Evolutionary conservation across 2,888 invertebrate species (phyloP), one percentile per base, ranked within the genome.

Genomic region (Yponomeuta sedellus): DNA sequence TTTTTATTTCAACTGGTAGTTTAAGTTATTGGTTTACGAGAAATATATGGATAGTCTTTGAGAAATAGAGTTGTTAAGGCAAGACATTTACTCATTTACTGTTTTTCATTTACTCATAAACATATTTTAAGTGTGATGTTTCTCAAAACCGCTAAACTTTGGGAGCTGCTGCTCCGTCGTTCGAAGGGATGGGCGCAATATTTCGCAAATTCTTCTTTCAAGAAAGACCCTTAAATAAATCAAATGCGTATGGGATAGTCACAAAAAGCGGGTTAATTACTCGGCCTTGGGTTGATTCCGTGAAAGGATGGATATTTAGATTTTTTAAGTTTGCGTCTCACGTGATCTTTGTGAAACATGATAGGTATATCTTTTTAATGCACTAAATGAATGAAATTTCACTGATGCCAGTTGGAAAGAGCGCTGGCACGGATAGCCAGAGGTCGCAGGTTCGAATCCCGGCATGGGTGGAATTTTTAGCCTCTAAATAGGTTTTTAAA

Each of bases 201-300:
- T 88, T 90, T 90, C 75, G 90, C 90, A 88, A 91, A 90, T 88
- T 89, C 86, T 86, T 86, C 78, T 82, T 85, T 89, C 85, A 83
- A 79, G 80, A 85, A 88, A 83, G 85, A 74, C 82, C 84, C 81
- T 80, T 82, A 86, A 88, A 90, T 90, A 90, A 90, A 91, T 90
- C 90, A 90, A 90, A 90, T 83, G 83, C 81, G 78, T 84, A 83
- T 78, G 86, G 88, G 83, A 80, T 81, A 75, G 81, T 77, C 80
- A 82, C 88, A 91, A 91, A 90, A 90, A 81, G 78, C 75, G 80
- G 82, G 86, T 89, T 91, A 90, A 91, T 91, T 89, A 90, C 89
- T 86, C 77, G 77, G 76, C 75, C 81, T 80, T 81, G 71, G 79
- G 78, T 75, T 75, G 78, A 72, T 87, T 83, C 83, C 77, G 80